Evolutionary conservation across 2,113 vertebrate species (phyloP).

Genomic region (Psittacus erithacus): DNA sequence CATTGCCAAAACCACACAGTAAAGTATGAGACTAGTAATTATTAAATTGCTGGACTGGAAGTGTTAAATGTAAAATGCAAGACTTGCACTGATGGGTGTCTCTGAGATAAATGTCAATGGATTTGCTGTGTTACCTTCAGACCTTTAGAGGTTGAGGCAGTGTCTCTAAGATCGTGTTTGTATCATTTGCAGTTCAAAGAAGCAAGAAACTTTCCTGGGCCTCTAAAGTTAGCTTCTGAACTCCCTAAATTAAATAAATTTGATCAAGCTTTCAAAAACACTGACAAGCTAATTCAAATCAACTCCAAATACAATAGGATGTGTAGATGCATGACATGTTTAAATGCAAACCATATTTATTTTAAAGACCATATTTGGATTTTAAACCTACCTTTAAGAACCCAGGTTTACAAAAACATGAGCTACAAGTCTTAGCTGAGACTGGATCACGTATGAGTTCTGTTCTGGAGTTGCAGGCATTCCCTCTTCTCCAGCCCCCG

Average conservation of each 20-base stretch:
- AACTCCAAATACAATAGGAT: background rate
- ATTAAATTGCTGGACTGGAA: background rate
- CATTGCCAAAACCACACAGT: background rate
- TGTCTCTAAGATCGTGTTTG: background rate
- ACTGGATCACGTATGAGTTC: background rate
- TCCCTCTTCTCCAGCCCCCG: background rate
- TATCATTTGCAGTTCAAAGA: background rate
- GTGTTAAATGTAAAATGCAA: background rate
- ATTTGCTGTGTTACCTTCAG: background rate
- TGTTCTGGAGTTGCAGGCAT: background rate
- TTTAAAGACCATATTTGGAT: background rate
- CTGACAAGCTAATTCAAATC: background rate
- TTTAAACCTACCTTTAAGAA: background rate
- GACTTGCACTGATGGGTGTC: background rate
- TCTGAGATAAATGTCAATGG: background rate
- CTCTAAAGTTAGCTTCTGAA: background rate
- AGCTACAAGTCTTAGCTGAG: background rate
- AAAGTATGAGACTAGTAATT: background rate
- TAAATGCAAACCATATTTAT: background rate
- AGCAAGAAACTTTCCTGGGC: background rate
- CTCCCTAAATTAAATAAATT: background rate
- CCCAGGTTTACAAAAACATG: background rate
- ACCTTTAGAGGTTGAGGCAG: background rate
- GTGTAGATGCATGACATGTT: background rate
- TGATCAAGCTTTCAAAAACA: background rate